Conservation (phyloP, 2,888 invertebrate genomes). For the Pristionchus fissidentatus region DNA sequence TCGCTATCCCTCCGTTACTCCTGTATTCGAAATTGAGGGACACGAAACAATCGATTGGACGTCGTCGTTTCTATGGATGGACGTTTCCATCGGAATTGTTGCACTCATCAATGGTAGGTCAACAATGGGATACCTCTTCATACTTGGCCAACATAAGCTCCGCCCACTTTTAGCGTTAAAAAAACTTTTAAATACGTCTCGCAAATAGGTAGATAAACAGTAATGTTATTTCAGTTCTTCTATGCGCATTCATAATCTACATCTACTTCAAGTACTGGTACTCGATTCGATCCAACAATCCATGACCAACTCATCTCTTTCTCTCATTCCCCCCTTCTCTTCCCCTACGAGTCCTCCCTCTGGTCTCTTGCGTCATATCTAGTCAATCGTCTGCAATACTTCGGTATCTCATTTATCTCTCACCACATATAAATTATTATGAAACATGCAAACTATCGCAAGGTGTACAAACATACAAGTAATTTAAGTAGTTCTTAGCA, state of each 20-base stretch:
- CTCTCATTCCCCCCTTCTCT: neutral
- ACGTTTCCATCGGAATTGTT: constrained; percentile 5
- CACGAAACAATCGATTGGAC: constrained; percentile 3
- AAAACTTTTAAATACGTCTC: too few species aligned
- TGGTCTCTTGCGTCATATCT: constrained; percentile 17
- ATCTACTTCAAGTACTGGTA: constrained; percentile 43
- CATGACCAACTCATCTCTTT: neutral
- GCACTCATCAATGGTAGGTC: constrained; percentile 3
- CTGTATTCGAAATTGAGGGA: neutral
- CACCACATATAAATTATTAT: constrained; percentile 42
- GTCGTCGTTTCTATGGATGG: constrained; percentile 39
- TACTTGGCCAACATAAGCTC: too few species aligned
- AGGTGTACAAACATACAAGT: constrained; percentile 40
- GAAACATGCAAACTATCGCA: constrained; percentile 35
- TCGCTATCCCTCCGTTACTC: neutral
- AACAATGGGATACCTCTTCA: too few species aligned
- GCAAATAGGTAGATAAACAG: too few species aligned
- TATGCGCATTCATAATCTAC: neutral
- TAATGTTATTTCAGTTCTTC: neutral
- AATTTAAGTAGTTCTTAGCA: constrained; percentile 34
- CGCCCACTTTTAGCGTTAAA: too few species aligned
- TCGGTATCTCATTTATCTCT: constrained; percentile 39
- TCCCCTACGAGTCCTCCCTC: neutral
- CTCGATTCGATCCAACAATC: constrained; percentile 14
- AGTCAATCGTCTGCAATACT: constrained; percentile 28